Evolutionary conservation across 2,797 vertebrate species (phyloP), one percentile per base, ranked within the genome.

Genomic region (Ibycter americanus): DNA sequence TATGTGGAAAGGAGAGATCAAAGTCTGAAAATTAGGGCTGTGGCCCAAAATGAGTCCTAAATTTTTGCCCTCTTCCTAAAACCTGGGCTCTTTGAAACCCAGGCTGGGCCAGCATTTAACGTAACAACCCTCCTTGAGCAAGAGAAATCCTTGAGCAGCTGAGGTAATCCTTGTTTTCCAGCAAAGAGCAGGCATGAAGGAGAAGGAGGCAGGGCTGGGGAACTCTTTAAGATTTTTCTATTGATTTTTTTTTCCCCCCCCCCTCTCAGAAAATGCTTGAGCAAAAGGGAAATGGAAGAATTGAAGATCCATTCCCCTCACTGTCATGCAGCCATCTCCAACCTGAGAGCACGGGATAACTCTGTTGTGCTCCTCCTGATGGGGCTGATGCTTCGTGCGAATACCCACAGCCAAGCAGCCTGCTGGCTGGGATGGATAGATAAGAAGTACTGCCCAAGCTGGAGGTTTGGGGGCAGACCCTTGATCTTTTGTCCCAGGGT

Each of bases 341-440:
- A 8, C 29, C 11, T 26, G 59, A 80, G 42, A 51, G 19, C 3
- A 1, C 3, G 2, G 44, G 63, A 11, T 62, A 49, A 22, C 9
- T 40, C 40, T 22, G 62, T 34, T 51, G 58, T 42, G 36, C 16
- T 63, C 42, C 38, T 55, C 42, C 38, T 55, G 38, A 5, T 0
- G 5, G 51, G 61, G 38, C n/a, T 15, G 55, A 18, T 61, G 83
- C n/a, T 83, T 6, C 0, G 6, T 13, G 51, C 5, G 3, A 25
- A 15, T 12, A 62, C 5, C 29, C 56, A 23, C 12, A 71, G 65
- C 23, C 0, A 0, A 38, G 56, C 8, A 7, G 66, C 32, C 7
- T 9, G 32, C 51, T 65, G 55, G 13, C 29, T 2, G 2, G 15
- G 17, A 34, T 21, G 36, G 42, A 51, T 51, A 51, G 59, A 23